Evolutionary conservation across 2,888 invertebrate genomes (phyloP), one percentile per base, ranked within the genome.

Genomic region (Bedellia somnulentella): DNA sequence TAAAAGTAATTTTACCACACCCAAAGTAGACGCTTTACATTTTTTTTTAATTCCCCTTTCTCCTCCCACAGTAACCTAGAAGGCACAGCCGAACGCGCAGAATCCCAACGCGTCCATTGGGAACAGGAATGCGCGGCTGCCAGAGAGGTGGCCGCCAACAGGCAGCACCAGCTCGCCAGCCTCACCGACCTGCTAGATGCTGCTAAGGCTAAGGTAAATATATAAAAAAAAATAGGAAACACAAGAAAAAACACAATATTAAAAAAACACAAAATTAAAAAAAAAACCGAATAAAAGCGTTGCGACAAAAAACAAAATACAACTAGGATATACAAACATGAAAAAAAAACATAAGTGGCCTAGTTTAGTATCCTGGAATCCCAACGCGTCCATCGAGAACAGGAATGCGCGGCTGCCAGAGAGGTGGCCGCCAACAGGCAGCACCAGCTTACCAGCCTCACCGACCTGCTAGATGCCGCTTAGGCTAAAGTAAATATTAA

Each of bases 391-490:
- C 82, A 84, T 40, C 64, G 85, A 41, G 92, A 93, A 45, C 78
- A 81, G 21, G 88, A 91, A 44, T 66, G 89, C 36, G 79, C 80
- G 6, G 77, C 81, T 35, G 83, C 87, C 30, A 82, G 84, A 40
- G 91, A 93, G 49, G 80, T 86, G 38, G 81, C 85, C 17, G 85
- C 85, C 2, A 86, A 86, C 35, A 78, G 86, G 14, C 85, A 85
- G 47, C 89, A 91, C 40, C 93, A 94, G 67, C 81, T 91, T 27
- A 82, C 84, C 44, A 80, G 89, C 27, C 71, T 91, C 38, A 82
- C 83, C 11, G 88, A 88, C 29, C 64, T 91, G 34, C 67, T 93
- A 11, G 93, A 93, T 37, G 89, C 88, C 55, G 92, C 93, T 5
- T 83, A 89, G 46, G 85, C 88, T 3, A 93, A 93, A 78, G 82